Evolutionary conservation across 2,797 vertebrate genomes (phyloP), one percentile per base, ranked within the genome.

Genomic region (Clarias fuscus): DNA sequence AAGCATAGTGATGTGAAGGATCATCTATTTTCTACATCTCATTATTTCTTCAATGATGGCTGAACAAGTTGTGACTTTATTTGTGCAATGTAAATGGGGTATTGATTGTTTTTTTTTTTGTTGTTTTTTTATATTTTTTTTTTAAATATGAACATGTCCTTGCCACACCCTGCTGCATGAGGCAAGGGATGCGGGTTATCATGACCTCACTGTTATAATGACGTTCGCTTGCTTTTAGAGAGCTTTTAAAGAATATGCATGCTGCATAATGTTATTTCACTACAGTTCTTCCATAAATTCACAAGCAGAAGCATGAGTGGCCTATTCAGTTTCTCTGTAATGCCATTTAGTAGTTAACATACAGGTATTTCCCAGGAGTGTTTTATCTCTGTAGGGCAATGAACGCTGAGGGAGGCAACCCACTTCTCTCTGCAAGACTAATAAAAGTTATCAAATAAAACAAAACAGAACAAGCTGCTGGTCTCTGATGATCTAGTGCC

Each of bases 21-120:
- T 94, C 93, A 93, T 95, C 94, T 94, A 92, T 93, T 95, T 94
- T 94, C 90, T 94, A 92, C 93, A 94, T 93, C 93, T 95, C 94
- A 93, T 95, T 94, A 95, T 95, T 93, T 93, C 92, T 91, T 90
- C 91, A 90, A 90, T 91, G 92, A 91, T 91, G 92, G 92, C 90
- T 89, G 91, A 92, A 92, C 90, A 91, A 86, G 83, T 85, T 80
- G 82, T 81, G 78, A 84, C 83, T 85, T 82, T 86, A 84, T 89
- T 84, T 83, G 72, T 83, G 84, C 78, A 67, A 82, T 85, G 27
- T 85, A 85, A 88, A 88, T 88, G 87, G 78, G 40, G 82, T 88
- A 83, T 88, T 85, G 84, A 88, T 87, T 84, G 27, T 48, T 75
- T 84, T 59, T 61, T 75, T 53, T 33, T 1, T 33, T 33, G 17